phyloP scores from a whole-genome alignment of 2,888 invertebrate genomes.

The Tetragonisca angustula region DNA sequence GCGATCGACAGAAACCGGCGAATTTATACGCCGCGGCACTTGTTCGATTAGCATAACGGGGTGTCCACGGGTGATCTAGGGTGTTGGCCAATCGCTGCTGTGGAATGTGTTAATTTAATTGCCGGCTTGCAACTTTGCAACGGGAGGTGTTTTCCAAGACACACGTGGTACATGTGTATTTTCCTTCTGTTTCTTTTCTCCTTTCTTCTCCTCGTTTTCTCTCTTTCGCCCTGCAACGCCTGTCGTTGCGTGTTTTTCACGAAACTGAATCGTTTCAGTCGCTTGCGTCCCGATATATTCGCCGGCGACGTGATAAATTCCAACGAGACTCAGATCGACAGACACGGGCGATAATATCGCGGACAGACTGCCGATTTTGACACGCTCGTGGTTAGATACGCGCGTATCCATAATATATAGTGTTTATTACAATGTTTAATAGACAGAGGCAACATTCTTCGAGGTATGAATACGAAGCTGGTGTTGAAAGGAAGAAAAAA shows the following conservation, averaged over 20 bases:
- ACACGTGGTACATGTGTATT: conserved; percentile 35
- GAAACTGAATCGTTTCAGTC: conserved; percentile 7
- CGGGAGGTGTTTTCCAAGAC: conserved; percentile 28
- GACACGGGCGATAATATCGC: background rate
- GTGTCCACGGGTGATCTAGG: conserved; percentile 41
- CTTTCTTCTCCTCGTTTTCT: too few relatives aligned
- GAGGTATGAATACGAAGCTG: too few relatives aligned
- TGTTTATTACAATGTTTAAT: background rate
- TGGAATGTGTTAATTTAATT: conserved; percentile 67
- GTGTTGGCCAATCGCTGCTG: conserved; percentile 62
- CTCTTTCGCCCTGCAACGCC: background rate
- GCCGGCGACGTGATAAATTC: background rate
- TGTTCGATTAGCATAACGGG: conserved; percentile 73
- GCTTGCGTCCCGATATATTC: conserved; percentile 2
- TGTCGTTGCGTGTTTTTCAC: conserved; percentile 22
- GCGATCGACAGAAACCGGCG: conserved; percentile 37
- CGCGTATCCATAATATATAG: background rate
- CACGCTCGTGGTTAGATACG: too few relatives aligned
- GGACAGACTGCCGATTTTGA: too few relatives aligned
- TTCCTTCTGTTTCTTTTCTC: background rate
- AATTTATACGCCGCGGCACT: conserved; percentile 59
- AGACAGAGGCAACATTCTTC: too few relatives aligned
- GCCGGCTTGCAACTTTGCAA: conserved; percentile 32
- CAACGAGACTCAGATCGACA: background rate
- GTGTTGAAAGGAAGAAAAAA: too few relatives aligned